Evolutionary conservation across 2,797 vertebrate species (phyloP).

Genomic region (Silurus lanzhouensis): DNA sequence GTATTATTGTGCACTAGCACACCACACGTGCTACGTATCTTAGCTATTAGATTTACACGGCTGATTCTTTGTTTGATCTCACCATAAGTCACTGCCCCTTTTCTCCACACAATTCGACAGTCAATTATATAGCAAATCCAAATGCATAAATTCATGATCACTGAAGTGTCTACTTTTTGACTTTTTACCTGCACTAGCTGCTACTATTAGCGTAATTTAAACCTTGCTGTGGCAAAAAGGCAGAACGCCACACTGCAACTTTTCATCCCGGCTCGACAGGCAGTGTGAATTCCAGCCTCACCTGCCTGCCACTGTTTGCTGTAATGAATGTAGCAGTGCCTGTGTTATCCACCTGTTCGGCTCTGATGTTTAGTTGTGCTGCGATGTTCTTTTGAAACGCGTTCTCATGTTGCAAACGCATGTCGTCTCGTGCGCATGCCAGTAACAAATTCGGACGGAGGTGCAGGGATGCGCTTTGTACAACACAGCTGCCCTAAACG

Average conservation of each 20-base stretch:
- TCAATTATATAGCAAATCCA: background rate
- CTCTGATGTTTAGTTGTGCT: slow-evolving; percentile 58
- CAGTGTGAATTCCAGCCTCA: slow-evolving; percentile 37
- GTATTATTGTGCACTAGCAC: background rate
- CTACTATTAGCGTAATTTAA: slow-evolving; percentile 33
- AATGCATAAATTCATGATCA: background rate
- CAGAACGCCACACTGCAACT: slow-evolving; percentile 17
- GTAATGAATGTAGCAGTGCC: slow-evolving; percentile 24
- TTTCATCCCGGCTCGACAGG: slow-evolving; percentile 18
- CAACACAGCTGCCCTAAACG: slow-evolving; percentile 59
- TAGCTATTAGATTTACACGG: background rate
- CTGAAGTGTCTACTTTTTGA: background rate
- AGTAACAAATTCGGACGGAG: slow-evolving; percentile 39
- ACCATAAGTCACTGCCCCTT: background rate
- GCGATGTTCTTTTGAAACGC: slow-evolving; percentile 65
- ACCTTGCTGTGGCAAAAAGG: slow-evolving; percentile 26
- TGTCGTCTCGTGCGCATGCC: slow-evolving; percentile 53
- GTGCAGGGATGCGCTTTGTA: slow-evolving; percentile 33
- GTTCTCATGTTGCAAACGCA: slow-evolving; percentile 72
- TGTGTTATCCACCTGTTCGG: slow-evolving; percentile 52
- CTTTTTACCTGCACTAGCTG: background rate
- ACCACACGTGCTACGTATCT: background rate
- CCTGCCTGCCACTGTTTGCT: slow-evolving; percentile 34
- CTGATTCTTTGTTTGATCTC: background rate
- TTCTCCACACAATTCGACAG: background rate